These are phyloP conservation scores for Sphaerodactylus townsendi DNA, from an alignment of 2,113 vertebrate species.

Conservation along the genomic window DNA sequence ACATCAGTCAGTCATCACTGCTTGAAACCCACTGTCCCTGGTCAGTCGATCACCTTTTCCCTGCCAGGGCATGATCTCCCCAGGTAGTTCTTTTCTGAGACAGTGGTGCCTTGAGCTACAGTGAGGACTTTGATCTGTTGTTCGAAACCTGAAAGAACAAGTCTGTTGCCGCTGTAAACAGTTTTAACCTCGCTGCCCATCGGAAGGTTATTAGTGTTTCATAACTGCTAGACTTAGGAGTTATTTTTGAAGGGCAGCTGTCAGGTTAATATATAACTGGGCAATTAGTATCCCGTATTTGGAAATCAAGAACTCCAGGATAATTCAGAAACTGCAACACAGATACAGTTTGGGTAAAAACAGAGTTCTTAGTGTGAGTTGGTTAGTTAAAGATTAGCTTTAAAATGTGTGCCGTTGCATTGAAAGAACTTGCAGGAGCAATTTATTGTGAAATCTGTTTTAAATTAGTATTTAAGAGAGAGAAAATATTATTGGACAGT, in stretches of 20 bases:
- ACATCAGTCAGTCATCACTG: neutral
- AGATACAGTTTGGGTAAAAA: neutral
- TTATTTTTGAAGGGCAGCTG: neutral
- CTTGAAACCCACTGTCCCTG: neutral
- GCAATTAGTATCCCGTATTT: neutral
- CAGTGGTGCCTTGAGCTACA: neutral
- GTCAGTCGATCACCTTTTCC: neutral
- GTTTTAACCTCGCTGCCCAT: neutral
- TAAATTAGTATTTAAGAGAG: neutral
- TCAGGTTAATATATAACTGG: constrained; percentile 8
- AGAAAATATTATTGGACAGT: neutral
- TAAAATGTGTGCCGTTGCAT: neutral
- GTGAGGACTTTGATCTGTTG: neutral
- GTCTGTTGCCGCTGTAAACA: neutral
- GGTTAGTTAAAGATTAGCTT: neutral
- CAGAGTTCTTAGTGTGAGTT: neutral
- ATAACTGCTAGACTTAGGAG: neutral
- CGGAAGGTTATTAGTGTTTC: neutral
- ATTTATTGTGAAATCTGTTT: neutral
- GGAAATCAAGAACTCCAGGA: neutral
- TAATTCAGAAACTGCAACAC: neutral
- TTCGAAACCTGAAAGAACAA: neutral
- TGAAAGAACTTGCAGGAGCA: neutral
- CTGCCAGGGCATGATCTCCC: neutral
- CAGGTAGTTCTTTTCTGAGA: neutral